phyloP scores from a whole-genome alignment of 2,113 vertebrate species.

The Dermatemys mawii region DNA sequence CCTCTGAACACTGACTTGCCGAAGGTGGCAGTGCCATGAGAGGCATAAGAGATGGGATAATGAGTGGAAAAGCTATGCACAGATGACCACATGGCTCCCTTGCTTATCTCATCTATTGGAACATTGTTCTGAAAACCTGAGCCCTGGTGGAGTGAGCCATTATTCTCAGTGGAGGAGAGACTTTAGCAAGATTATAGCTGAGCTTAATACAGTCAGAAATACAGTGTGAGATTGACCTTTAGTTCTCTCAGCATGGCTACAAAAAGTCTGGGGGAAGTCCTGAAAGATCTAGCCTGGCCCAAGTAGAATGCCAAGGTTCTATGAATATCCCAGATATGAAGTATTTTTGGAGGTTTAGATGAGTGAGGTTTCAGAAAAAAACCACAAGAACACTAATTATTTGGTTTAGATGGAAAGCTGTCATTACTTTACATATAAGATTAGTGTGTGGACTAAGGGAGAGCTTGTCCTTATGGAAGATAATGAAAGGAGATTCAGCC shows the following conservation, averaged over 20 bases:
- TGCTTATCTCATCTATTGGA: background rate
- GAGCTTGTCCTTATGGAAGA: background rate
- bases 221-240: background rate
- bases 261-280: background rate
- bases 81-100: background rate
- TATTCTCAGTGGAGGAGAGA: background rate
- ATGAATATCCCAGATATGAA: background rate
- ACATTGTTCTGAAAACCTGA: background rate
- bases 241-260: background rate
- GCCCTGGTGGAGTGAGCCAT: background rate
- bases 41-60: background rate
- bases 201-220: background rate
- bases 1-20: background rate
- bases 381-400: background rate
- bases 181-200: background rate
- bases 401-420: background rate
- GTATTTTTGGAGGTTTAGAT: background rate
- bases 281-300: background rate
- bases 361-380: background rate
- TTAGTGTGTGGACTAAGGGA: background rate
- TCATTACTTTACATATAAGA: background rate
- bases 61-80: background rate
- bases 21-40: background rate
- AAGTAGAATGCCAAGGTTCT: background rate
- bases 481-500: background rate